phyloP scores from a whole-genome alignment of 2,113 vertebrate genomes.

The Laterallus jamaicensis region DNA sequence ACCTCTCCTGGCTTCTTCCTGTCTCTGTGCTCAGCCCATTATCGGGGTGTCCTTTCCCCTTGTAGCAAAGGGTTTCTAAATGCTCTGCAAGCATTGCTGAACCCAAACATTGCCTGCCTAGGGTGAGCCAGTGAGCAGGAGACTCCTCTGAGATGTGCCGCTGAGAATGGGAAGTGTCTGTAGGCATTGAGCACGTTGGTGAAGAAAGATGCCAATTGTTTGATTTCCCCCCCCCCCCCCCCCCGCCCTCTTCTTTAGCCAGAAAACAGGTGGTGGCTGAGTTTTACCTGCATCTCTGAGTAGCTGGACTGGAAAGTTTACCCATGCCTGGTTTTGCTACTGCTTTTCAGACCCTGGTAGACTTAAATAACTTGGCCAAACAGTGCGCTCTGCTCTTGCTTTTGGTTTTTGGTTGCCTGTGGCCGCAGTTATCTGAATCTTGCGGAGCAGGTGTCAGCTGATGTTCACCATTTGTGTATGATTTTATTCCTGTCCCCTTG shows the following conservation, averaged over 20 bases:
- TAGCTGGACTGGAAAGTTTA: background rate
- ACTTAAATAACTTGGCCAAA: background rate
- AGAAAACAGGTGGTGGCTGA: background rate
- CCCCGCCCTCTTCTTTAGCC: background rate
- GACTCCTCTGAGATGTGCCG: background rate
- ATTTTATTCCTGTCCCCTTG: background rate
- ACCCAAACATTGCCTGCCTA: background rate
- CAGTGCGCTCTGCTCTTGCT: rapidly evolving
- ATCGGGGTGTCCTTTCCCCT: background rate
- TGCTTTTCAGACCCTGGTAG: background rate
- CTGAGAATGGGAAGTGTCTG: background rate
- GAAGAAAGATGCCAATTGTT: background rate
- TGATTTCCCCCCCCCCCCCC: background rate
- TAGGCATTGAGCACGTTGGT: background rate
- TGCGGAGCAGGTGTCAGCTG: background rate
- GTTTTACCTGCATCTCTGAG: background rate
- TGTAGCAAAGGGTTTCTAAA: background rate
- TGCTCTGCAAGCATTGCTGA: background rate
- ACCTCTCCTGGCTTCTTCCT: background rate
- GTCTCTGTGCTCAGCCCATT: background rate
- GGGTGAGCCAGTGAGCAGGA: background rate
- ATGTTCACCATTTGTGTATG: rapidly evolving
- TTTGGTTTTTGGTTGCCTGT: background rate
- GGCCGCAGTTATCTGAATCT: background rate
- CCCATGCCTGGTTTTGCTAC: background rate